These are phyloP conservation scores for Drosophila imparisetae DNA, from an alignment of 2,888 invertebrate genomes.

Conservation along the genomic window DNA sequence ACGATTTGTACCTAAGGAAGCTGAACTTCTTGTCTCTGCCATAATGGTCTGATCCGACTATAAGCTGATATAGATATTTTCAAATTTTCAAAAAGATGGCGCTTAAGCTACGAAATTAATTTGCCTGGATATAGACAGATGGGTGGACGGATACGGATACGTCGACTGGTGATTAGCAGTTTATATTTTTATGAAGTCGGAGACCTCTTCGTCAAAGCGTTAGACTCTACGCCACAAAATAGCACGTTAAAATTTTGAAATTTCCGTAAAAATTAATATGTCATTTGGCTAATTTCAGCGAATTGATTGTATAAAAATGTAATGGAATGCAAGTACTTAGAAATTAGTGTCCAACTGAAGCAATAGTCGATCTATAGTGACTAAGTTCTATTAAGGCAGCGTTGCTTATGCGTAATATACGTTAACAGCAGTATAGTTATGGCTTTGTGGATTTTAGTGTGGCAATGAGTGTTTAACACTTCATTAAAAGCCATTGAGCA, in stretches of 20 bases:
- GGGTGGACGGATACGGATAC: not conserved
- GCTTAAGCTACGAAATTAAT: not conserved
- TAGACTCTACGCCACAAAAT: not conserved
- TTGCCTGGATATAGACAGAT: not conserved
- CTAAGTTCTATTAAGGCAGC: not conserved
- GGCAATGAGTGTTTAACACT: constrained; percentile 60
- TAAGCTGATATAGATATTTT: too few species aligned
- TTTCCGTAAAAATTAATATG: not conserved
- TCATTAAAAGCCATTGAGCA: constrained; percentile 71
- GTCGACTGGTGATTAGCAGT: not conserved
- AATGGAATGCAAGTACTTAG: not conserved
- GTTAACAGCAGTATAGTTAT: constrained; percentile 14
- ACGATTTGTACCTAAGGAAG: not conserved
- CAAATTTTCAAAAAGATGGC: too few species aligned
- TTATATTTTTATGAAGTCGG: not conserved
- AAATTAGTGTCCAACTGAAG: not conserved
- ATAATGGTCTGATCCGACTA: not conserved
- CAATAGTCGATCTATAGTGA: not conserved
- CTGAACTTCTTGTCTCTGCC: not conserved
- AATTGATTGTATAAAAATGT: not conserved
- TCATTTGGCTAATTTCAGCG: not conserved
- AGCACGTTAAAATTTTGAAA: not conserved
- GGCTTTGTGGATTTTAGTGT: not conserved
- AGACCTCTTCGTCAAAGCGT: not conserved
- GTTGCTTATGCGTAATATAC: constrained; percentile 37